Conservation (phyloP, 2,113 vertebrate genomes). For the Cinclus cinclus region DNA sequence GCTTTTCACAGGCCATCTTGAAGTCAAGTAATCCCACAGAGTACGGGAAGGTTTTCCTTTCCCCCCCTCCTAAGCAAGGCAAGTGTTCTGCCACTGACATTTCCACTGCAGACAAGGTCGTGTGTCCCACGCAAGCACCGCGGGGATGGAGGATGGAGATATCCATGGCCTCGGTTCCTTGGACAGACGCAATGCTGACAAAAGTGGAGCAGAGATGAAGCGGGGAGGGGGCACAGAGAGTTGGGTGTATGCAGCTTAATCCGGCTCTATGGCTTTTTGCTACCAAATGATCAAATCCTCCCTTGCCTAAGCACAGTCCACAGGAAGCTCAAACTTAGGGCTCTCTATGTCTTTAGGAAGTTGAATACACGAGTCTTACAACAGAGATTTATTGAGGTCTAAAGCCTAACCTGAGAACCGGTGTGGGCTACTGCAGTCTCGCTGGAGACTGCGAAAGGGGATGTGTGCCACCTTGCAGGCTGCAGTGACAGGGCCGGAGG, state of each 20-base stretch:
- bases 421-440: neutral
- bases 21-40: neutral
- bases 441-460: neutral
- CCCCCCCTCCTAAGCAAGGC: neutral
- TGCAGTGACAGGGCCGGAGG: neutral
- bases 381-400: constrained; percentile 46
- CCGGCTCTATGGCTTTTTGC: neutral
- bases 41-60: neutral
- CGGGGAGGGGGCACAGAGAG: neutral
- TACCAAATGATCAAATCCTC: constrained; percentile 3
- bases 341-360: constrained; percentile 4
- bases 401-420: neutral
- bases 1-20: neutral
- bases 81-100: neutral
- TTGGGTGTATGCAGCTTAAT: neutral
- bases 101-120: constrained; percentile 13
- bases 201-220: constrained; percentile 28
- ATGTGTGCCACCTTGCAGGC: neutral
- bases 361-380: constrained; percentile 44
- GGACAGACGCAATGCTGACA: constrained; percentile 32
- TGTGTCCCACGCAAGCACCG: neutral
- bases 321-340: neutral
- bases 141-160: neutral
- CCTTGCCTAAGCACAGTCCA: neutral
- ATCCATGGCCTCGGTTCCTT: neutral